Conservation (phyloP, 2,113 vertebrate genomes). For the Petrocephalus microphthalmus region DNA sequence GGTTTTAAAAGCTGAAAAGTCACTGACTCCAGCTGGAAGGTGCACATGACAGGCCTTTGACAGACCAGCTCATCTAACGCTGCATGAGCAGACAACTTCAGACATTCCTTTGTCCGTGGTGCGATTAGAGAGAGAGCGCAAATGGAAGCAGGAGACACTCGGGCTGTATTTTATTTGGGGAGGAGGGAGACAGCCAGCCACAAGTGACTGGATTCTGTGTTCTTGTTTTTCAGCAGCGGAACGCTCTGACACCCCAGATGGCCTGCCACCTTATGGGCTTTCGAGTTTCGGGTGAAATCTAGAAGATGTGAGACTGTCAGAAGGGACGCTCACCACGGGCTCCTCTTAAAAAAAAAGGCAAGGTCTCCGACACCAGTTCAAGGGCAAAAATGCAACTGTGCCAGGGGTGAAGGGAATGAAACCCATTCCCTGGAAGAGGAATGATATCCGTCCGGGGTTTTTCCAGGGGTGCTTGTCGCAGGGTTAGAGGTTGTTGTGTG, state of each 20-base stretch:
- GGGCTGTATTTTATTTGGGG: neutral
- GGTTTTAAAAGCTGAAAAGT: constrained; percentile 33
- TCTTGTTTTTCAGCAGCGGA: constrained; percentile 21
- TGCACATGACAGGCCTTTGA: constrained; percentile 34
- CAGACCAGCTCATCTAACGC: constrained; percentile 40
- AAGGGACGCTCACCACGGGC: neutral
- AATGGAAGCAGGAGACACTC: constrained; percentile 26
- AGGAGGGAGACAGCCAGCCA: neutral
- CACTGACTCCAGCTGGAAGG: constrained; percentile 58
- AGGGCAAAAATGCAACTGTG: constrained; percentile 18
- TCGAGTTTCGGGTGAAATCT: neutral
- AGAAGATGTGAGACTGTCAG: neutral
- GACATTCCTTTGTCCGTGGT: constrained; percentile 21
- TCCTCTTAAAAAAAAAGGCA: neutral
- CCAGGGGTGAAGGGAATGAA: constrained; percentile 15
- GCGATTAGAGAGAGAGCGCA: constrained; percentile 1
- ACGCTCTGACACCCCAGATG: constrained; percentile 17
- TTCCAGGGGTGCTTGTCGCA: neutral
- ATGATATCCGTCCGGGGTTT: neutral
- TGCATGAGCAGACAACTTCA: constrained; percentile 36
- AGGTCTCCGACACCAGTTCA: neutral
- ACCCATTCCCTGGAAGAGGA: constrained; percentile 19
- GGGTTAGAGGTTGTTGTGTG: constrained; percentile 27
- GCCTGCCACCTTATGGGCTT: constrained; percentile 39
- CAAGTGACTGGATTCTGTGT: constrained; percentile 9